A percentile compares a stretch with the other conserved stretches of the same genome.
Evolutionary conservation across 2,888 invertebrate genomes (phyloP).

Genomic region (Sarcophaga variegata): DNA sequence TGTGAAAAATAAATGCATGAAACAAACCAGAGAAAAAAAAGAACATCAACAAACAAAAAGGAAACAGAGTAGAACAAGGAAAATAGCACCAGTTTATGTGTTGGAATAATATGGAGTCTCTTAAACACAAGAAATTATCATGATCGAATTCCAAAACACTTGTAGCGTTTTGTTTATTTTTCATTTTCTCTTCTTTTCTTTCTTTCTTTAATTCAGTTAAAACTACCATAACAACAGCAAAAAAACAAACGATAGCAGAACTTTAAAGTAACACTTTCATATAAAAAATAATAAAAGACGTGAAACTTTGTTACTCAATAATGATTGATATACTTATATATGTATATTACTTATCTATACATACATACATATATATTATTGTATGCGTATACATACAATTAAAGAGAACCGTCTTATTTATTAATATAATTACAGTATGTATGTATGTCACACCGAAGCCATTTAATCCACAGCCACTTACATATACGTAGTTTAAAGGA

Average conservation of each 20-base stretch:
- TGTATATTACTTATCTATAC: no score
- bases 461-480: no score
- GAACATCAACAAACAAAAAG: neutral
- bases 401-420: no score
- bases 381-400: no score
- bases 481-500: no score
- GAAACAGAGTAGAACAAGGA: neutral
- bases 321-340: no score
- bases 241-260: neutral
- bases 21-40: neutral
- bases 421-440: no score
- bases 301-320: no score
- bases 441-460: no score
- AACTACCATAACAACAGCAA: neutral
- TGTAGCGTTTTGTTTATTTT: conserved; percentile 37
- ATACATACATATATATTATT: no score
- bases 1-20: neutral
- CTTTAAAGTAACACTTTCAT: neutral
- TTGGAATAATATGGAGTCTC: conserved; percentile 34
- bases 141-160: conserved; percentile 59
- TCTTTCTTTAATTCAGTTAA: neutral
- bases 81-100: neutral
- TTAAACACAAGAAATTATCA: conserved; percentile 8
- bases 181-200: neutral
- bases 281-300: neutral